Evolutionary conservation across 2,888 invertebrate genomes (phyloP), one percentile per base, ranked within the genome.

Genomic region (Mesoligia furuncula): DNA sequence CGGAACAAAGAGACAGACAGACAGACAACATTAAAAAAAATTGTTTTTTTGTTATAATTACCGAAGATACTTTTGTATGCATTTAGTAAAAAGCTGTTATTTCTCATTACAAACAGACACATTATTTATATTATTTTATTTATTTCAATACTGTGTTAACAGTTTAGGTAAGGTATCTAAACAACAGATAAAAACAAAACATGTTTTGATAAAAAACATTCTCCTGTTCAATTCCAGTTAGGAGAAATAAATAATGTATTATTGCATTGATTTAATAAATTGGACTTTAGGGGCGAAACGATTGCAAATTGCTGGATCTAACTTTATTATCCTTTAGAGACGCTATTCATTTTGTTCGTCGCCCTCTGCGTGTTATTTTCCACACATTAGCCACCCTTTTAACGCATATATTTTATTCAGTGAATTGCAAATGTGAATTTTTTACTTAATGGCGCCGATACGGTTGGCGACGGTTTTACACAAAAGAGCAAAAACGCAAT

Each of bases 321-420:
- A 42, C 11, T 62, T 36, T 27, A 62, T 54, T 66, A 45, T 59
- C 20, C 20, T 73, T 36, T 73, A 66, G 42, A 65, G 64, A 15
- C 6, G n/a, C 61, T n/a, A 74, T 74, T 67, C 39, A 74, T 74
- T 75, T 79, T 42, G 31, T 80, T 81, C 51, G 27, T 27, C 31
- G 15, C 24, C 48, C 39, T 75, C 42, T 27, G 6, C 27, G 48
- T 31, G 36, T 27, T 57, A 67, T 57, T 75, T 79, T 68, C 39
- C 57, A 39, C 39, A 64, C 27, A 59, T 51, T 59, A 65, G 27
- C 42, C 65, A 61, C 24, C 36, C 8, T 80, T 71, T 72, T 48
- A 64, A 15, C 64, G 42, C 20, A 31, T 61, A 68, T 51, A 54
- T 51, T 61, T 61, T 54, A 62, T 67, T 79, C 54, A 81, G 36